Base-by-base conservation (phyloP, 2,888 invertebrate genomes). In the Mimachlamys varia region DNA sequence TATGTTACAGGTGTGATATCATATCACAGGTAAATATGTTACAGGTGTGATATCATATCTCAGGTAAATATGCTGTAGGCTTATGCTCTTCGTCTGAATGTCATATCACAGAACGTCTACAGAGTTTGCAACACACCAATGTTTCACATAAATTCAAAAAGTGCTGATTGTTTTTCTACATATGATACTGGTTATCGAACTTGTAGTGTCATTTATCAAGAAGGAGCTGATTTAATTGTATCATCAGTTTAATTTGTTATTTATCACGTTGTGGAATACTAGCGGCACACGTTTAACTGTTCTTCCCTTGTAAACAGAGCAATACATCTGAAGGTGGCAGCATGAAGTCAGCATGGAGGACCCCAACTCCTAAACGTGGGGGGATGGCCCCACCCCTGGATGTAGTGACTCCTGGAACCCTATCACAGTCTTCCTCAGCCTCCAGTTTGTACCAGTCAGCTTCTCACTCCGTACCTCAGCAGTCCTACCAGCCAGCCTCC, bases 321-420 rank as follows among this genome's bases (percentile, higher is more conserved):
- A 19, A 88, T 22, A 27, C 37, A 33, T 88, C 88, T 58, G n/a
- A 17, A 0, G 62, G 87, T 87, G 89, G 76, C n/a, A 90, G 88
- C 19, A 89, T 93, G 17, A 93, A 92, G 90, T 91, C 93, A 89
- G 96, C 96, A 15, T 96, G 96, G 96, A 94, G 94, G 90, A 95
- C 96, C 12, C 95, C 95, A 92, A 90, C 94, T 91, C 89, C 90
- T 90, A 38, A 91, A 50, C 44, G 88, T 33, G 58, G 50, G 87
- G 38, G 89, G 89, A 87, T 87, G 88, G 58, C 88, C 17, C 37
- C 88, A 88, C 88, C 89, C 87, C 55, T 87, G 15, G 76, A 76
- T 33, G 33, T 33, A 13, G 76, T 76, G 27, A 33, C 33, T 90
- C 90, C 53, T 50, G 89, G 49, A 53, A 92, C 88, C 88, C 89